Percentiles rank a stretch among this genome's conserved stretches.
Conservation (phyloP, 2,888 invertebrate genomes). For the Caenorhabditis sp. region DNA sequence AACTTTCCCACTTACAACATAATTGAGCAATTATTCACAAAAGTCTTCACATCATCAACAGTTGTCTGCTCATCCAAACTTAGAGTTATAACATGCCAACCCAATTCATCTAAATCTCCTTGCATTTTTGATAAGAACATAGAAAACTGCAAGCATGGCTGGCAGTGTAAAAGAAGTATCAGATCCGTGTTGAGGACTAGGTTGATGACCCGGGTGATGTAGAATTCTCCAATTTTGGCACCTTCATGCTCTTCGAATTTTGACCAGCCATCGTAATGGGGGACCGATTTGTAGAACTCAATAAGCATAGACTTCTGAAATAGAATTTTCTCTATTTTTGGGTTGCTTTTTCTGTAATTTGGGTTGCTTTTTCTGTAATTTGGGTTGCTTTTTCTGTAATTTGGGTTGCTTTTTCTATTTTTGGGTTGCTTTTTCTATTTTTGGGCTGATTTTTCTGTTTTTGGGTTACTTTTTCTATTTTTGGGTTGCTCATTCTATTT, state of each 20-base stretch:
- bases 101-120: constrained; percentile 5
- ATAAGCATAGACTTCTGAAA: neutral
- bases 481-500: no score
- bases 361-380: no score
- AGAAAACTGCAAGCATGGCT: constrained; percentile 13
- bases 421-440: no score
- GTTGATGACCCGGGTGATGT: constrained; percentile 15
- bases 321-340: no score
- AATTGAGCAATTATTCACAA: constrained; percentile 25
- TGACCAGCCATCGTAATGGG: constrained; percentile 18
- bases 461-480: no score
- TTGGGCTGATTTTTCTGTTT: no score
- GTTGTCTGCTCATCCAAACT: constrained; percentile 19
- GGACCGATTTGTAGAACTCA: constrained; percentile 20
- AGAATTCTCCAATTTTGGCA: constrained; percentile 14
- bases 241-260: constrained; percentile 11
- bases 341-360: neutral
- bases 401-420: no score
- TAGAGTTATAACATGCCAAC: constrained; percentile 34
- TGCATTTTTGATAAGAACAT: neutral
- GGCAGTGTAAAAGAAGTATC: constrained; percentile 12
- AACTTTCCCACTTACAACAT: constrained; percentile 44
- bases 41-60: constrained; percentile 24
- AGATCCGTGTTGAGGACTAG: constrained; percentile 19
- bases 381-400: no score